phyloP scores from a whole-genome alignment of 2,888 invertebrate genomes.

The Andrena bicolor region DNA sequence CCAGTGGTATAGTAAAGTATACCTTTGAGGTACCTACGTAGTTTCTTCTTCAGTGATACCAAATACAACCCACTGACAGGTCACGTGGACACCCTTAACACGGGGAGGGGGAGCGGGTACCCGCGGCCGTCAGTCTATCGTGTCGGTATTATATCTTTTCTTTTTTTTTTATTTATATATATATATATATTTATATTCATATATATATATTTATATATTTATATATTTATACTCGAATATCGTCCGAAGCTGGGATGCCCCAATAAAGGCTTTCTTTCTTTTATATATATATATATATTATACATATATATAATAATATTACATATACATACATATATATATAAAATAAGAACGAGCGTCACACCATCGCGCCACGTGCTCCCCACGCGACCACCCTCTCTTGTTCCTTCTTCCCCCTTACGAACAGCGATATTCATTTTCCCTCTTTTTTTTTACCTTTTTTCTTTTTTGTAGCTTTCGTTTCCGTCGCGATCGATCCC shows the following conservation, averaged over 20 bases:
- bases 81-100: constrained; percentile 66
- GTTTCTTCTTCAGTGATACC: constrained; percentile 82
- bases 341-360: constrained; percentile 62
- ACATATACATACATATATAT: constrained; percentile 4
- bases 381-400: background rate
- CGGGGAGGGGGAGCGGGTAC: background rate
- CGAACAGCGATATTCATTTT: background rate
- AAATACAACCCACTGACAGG: constrained; percentile 81
- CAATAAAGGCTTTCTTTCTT: constrained; percentile 56
- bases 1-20: constrained; percentile 85
- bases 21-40: constrained; percentile 85
- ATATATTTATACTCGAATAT: constrained; percentile 61
- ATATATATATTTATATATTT: constrained; percentile 30
- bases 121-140: constrained; percentile 56
- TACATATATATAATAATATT: constrained; percentile 1
- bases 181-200: constrained; percentile 32
- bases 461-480: background rate
- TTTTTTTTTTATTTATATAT: constrained; percentile 42
- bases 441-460: background rate
- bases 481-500: background rate
- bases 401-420: background rate
- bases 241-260: constrained; percentile 61
- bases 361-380: constrained; percentile 40
- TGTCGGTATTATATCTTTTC: constrained; percentile 58
- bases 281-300: constrained; percentile 7